phyloP scores from a whole-genome alignment of 2,797 vertebrate genomes.

The Semotilus atromaculatus region DNA sequence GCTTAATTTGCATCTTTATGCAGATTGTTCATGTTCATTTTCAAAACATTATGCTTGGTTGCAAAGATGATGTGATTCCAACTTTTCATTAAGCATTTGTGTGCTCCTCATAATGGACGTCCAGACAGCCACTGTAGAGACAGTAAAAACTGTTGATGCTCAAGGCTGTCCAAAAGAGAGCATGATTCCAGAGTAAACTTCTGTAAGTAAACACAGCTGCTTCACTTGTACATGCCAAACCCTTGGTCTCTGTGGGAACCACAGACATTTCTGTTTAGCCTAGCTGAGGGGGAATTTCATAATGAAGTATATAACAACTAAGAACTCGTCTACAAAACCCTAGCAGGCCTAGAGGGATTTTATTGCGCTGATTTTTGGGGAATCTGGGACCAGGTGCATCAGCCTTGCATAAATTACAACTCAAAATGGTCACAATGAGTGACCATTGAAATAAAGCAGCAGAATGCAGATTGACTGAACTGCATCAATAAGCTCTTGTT shows the following conservation, averaged over 20 bases:
- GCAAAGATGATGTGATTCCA: too few species aligned
- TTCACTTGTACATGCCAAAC: not conserved
- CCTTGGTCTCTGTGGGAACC: not conserved
- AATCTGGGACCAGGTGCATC: not conserved
- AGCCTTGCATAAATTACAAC: not conserved
- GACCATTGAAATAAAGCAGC: not conserved
- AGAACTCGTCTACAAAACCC: not conserved
- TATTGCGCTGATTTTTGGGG: not conserved
- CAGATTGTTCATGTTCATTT: too few species aligned
- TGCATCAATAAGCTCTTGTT: too few species aligned
- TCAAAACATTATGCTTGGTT: too few species aligned
- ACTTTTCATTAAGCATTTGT: not conserved
- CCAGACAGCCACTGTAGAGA: not conserved
- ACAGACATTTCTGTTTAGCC: not conserved
- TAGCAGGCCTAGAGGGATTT: not conserved
- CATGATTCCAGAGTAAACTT: not conserved
- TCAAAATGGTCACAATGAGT: not conserved
- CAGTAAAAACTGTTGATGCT: not conserved
- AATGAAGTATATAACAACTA: not conserved
- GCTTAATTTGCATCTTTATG: too few species aligned
- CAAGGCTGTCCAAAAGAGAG: not conserved
- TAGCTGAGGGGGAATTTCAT: not conserved
- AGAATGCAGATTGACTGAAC: not conserved
- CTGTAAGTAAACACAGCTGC: constrained; percentile 32
- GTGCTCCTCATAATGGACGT: not conserved